Conservation (phyloP, 1,140 invertebrate species). For the Lepidurus packardi region DNA sequence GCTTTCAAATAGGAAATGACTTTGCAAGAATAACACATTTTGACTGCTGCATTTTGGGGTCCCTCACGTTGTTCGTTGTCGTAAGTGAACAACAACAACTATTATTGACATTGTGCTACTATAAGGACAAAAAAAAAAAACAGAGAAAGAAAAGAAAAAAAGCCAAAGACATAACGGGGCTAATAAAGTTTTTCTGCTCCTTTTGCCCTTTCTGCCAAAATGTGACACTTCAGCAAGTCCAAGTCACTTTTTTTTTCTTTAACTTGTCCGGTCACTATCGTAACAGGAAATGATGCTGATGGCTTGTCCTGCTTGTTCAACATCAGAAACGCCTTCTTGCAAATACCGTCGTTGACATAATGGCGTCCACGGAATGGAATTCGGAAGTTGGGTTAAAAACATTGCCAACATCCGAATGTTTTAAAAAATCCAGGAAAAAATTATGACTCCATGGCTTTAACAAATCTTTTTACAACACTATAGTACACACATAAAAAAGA, state of each 20-base stretch:
- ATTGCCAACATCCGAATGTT: not conserved
- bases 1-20: conserved; percentile 2
- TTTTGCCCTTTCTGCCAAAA: not conserved
- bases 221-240: not conserved
- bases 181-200: conserved; percentile 4
- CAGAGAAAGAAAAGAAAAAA: too few species aligned
- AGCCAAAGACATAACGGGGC: not conserved
- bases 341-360: not conserved
- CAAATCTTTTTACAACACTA: not conserved
- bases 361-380: not conserved
- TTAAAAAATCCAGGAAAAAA: not conserved
- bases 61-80: not conserved
- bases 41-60: not conserved
- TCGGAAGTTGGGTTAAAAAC: conserved; percentile 5
- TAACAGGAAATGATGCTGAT: not conserved
- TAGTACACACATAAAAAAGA: too few species aligned
- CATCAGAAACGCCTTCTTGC: not conserved
- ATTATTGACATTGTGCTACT: not conserved
- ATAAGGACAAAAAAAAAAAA: not conserved
- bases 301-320: not conserved
- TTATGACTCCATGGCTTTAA: not conserved
- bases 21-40: not conserved
- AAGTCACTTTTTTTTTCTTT: not conserved
- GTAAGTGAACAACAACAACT: not conserved
- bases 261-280: not conserved